phyloP scores from a whole-genome alignment of 2,797 vertebrate genomes.

The Lophius americanus region DNA sequence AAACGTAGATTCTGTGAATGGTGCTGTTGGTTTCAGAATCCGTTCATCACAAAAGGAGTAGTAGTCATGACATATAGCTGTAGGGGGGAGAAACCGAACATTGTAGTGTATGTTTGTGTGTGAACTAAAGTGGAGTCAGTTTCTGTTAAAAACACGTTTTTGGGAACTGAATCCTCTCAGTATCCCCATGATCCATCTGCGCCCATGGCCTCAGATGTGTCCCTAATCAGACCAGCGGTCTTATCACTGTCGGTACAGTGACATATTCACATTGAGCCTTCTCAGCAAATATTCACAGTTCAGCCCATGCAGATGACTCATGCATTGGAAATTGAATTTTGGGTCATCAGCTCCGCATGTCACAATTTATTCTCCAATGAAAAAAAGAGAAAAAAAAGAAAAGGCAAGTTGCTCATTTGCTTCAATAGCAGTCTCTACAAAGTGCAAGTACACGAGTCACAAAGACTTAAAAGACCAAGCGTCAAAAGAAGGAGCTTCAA shows the following conservation, averaged over 20 bases:
- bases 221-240: neutral
- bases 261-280: conserved; percentile 14
- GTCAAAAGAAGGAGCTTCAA: conserved; percentile 59
- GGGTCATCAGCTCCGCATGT: conserved; percentile 50
- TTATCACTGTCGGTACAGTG: conserved; percentile 1
- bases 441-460: conserved; percentile 80
- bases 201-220: neutral
- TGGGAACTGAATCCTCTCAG: neutral
- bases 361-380: conserved; percentile 59
- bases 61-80: too few relatives aligned
- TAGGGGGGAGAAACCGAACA: too few relatives aligned
- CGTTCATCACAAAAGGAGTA: too few relatives aligned
- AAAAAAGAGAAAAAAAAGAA: conserved; percentile 21
- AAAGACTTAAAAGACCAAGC: conserved; percentile 59
- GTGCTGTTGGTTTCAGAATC: too few relatives aligned
- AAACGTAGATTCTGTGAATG: too few relatives aligned
- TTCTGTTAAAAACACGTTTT: too few relatives aligned
- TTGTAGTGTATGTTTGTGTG: too few relatives aligned
- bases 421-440: conserved; percentile 72
- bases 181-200: neutral
- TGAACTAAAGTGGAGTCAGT: too few relatives aligned
- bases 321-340: conserved; percentile 36
- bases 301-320: conserved; percentile 32
- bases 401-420: conserved; percentile 74
- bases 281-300: conserved; percentile 26